phyloP scores from a whole-genome alignment of 2,113 vertebrate genomes.

The Alaudala cheleensis region DNA sequence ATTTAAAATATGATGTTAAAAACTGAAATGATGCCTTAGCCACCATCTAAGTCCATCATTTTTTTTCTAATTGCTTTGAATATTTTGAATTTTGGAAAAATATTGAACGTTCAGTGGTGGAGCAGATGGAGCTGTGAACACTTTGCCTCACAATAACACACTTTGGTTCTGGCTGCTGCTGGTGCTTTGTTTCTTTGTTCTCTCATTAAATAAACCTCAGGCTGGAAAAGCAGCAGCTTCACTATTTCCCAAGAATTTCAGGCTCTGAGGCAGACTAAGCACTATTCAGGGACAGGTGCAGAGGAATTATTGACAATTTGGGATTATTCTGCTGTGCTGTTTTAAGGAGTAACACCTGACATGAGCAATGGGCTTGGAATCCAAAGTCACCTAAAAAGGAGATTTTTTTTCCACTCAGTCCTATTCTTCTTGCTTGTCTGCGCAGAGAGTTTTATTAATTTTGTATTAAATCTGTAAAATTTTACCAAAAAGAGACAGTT shows the following conservation, averaged over 20 bases:
- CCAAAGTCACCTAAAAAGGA: neutral
- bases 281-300: neutral
- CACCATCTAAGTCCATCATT: slow-evolving; percentile 15
- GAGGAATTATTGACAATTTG: neutral
- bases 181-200: slow-evolving; percentile 54
- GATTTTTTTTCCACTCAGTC: neutral
- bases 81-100: slow-evolving; percentile 45
- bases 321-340: neutral
- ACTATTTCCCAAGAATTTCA: neutral
- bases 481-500: neutral
- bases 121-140: slow-evolving; percentile 68
- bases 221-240: neutral
- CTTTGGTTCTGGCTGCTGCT: slow-evolving; percentile 49
- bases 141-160: slow-evolving; percentile 32
- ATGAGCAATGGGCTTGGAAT: neutral
- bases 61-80: slow-evolving; percentile 54
- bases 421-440: neutral
- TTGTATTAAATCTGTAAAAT: neutral
- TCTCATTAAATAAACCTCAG: slow-evolving; percentile 50
- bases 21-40: slow-evolving; percentile 52
- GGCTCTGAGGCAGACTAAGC: neutral
- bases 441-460: neutral
- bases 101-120: slow-evolving; percentile 59
- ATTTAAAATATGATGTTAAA: slow-evolving; percentile 12
- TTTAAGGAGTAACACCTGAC: neutral